Conservation (phyloP, 2,888 invertebrate species). For the Trachelus stipa region DNA sequence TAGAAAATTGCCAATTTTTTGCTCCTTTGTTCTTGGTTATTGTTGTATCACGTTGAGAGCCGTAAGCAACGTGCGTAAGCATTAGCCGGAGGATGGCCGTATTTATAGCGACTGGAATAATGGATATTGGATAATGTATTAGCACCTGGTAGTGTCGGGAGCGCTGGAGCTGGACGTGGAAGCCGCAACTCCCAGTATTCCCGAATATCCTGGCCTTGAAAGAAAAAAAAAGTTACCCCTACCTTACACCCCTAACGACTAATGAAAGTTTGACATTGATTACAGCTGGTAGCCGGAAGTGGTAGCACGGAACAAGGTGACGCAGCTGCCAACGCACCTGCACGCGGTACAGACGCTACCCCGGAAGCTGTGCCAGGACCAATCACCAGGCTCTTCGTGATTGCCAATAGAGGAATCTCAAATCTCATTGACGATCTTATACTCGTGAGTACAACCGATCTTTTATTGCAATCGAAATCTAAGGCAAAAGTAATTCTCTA, state of each 20-base stretch:
- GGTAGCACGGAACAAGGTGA: conserved; percentile 75
- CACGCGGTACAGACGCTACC: conserved; percentile 75
- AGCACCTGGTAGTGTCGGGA: conserved; percentile 64
- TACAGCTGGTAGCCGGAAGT: conserved; percentile 84
- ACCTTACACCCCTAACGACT: conserved; percentile 20
- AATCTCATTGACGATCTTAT: conserved; percentile 90
- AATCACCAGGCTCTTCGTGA: conserved; percentile 86
- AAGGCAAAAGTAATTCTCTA: not conserved
- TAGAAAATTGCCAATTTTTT: not conserved
- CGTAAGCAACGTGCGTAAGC: not conserved
- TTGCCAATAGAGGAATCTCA: conserved; percentile 88
- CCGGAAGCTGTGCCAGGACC: conserved; percentile 89
- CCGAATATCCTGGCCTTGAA: conserved; percentile 34
- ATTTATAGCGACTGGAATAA: not conserved
- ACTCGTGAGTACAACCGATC: conserved; percentile 72
- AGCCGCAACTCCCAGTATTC: conserved; percentile 50
- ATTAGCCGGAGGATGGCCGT: not conserved
- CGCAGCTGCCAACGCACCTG: conserved; percentile 69
- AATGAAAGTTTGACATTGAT: conserved; percentile 35
- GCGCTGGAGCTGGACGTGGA: conserved; percentile 64
- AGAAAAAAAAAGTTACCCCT: conserved; percentile 16
- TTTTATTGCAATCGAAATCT: not conserved
- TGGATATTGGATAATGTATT: conserved; percentile 8
- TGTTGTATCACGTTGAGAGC: not conserved
- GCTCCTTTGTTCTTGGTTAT: not conserved